Percentiles rank a stretch among this genome's conserved stretches.
Conservation (phyloP, 2,888 invertebrate species). For the Drosophila rubida region DNA sequence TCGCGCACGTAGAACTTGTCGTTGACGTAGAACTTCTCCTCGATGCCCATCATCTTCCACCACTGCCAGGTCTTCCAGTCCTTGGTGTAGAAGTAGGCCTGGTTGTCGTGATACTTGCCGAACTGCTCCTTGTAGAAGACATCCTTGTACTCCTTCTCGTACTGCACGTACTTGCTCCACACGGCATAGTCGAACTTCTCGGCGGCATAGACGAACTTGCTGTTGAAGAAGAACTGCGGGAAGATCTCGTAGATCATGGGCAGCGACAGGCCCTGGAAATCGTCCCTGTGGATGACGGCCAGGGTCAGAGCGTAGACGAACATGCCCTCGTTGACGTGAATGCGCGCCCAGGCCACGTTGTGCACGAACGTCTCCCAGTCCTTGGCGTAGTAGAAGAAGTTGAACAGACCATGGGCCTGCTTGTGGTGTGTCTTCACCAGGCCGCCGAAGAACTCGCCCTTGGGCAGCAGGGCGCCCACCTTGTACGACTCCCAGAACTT, state of each 20-base stretch:
- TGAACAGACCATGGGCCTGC: constrained; percentile 87
- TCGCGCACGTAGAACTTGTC: constrained; percentile 78
- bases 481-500: constrained; percentile 79
- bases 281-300: constrained; percentile 89
- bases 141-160: constrained; percentile 84
- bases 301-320: constrained; percentile 90
- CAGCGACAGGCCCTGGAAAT: constrained; percentile 88
- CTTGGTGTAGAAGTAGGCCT: constrained; percentile 70
- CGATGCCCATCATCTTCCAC: constrained; percentile 81
- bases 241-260: constrained; percentile 92
- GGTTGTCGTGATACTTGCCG: constrained; percentile 59
- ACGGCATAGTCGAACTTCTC: constrained; percentile 85
- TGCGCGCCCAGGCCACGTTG: constrained; percentile 89
- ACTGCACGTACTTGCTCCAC: constrained; percentile 76
- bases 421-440: constrained; percentile 85
- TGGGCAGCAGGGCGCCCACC: constrained; percentile 85
- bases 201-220: constrained; percentile 89
- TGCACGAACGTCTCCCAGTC: constrained; percentile 90
- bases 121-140: constrained; percentile 80
- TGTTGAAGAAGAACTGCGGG: constrained; percentile 91
- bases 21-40: constrained; percentile 70
- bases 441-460: constrained; percentile 86
- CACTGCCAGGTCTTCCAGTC: constrained; percentile 81
- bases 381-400: constrained; percentile 89
- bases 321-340: constrained; percentile 90